These are phyloP conservation scores for Atherinosoma microstoma DNA, from an alignment of 2,797 vertebrate genomes.

Conservation along the genomic window DNA sequence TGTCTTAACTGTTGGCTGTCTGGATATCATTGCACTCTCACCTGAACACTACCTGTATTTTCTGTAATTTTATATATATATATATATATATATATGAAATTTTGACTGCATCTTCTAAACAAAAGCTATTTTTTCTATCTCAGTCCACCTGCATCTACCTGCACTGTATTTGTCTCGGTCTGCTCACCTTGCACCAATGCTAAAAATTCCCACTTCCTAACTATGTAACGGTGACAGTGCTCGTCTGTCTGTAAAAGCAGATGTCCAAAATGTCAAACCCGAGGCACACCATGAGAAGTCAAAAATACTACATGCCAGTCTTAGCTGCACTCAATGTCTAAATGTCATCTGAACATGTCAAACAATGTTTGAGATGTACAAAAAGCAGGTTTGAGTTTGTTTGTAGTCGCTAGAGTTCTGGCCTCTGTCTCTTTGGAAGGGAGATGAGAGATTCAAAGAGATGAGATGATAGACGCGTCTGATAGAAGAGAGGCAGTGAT, in stretches of 20 bases:
- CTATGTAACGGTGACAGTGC: constrained; percentile 14
- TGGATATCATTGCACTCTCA: background rate
- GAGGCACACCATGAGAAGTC: constrained; percentile 22
- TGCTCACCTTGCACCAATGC: constrained; percentile 25
- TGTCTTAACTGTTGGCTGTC: constrained; percentile 11
- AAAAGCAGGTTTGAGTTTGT: constrained; percentile 38
- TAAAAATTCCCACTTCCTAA: constrained; percentile 26
- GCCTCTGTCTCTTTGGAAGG: constrained; percentile 60
- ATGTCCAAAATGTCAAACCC: constrained; percentile 45
- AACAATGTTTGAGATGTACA: constrained; percentile 35
- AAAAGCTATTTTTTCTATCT: constrained; percentile 6
- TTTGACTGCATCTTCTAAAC: constrained; percentile 21
- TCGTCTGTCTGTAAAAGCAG: constrained; percentile 37
- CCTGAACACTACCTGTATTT: background rate
- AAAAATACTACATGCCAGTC: constrained; percentile 52
- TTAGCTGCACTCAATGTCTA: constrained; percentile 34
- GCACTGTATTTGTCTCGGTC: constrained; percentile 2
- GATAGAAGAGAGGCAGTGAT: constrained; percentile 74
- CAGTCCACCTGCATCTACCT: constrained; percentile 31
- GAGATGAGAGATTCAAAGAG: constrained; percentile 64
- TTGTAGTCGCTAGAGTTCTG: constrained; percentile 43
- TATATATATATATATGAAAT: background rate
- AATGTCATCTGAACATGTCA: constrained; percentile 51
- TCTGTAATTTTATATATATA: background rate
- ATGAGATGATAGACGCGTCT: constrained; percentile 65